These are phyloP conservation scores for Drymonia ruficornis DNA, from an alignment of 2,888 invertebrate species.

Conservation along the genomic window DNA sequence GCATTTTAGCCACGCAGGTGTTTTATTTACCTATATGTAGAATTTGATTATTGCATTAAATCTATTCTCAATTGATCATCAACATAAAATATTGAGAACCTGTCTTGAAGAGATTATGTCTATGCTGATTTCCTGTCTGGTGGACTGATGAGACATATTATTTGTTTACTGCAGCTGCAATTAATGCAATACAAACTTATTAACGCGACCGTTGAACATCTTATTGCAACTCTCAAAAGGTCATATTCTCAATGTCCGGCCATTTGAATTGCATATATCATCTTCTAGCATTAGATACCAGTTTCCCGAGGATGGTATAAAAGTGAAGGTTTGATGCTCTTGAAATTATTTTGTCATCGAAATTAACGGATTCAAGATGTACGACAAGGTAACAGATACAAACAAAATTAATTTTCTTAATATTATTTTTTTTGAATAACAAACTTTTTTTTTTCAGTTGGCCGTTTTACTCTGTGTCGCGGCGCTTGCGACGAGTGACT, in stretches of 20 bases:
- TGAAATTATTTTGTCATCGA: slow-evolving; percentile 64
- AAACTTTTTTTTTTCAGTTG: slow-evolving; percentile 47
- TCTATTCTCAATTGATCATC: too few relatives aligned
- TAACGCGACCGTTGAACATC: slow-evolving; percentile 23
- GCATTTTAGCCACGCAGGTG: too few relatives aligned
- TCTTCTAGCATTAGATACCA: slow-evolving; percentile 63
- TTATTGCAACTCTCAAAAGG: slow-evolving; percentile 41
- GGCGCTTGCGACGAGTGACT: slow-evolving; percentile 59
- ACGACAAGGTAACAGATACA: slow-evolving; percentile 58
- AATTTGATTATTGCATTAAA: too few relatives aligned
- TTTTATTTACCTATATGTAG: too few relatives aligned
- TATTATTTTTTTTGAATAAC: neutral
- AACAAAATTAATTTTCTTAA: neutral
- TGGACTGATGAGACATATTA: neutral
- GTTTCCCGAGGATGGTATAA: slow-evolving; percentile 68
- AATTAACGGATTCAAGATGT: slow-evolving; percentile 61
- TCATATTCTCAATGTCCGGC: slow-evolving; percentile 39
- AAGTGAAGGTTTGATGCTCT: slow-evolving; percentile 64
- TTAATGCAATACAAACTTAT: slow-evolving; percentile 21
- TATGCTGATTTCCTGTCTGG: neutral
- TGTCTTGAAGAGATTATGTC: too few relatives aligned
- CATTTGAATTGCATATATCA: slow-evolving; percentile 52
- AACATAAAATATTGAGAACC: too few relatives aligned
- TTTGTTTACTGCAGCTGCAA: slow-evolving; percentile 14
- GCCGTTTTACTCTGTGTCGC: slow-evolving; percentile 68